Conservation (phyloP, 2,888 invertebrate species). For the Smittia aterrima region DNA sequence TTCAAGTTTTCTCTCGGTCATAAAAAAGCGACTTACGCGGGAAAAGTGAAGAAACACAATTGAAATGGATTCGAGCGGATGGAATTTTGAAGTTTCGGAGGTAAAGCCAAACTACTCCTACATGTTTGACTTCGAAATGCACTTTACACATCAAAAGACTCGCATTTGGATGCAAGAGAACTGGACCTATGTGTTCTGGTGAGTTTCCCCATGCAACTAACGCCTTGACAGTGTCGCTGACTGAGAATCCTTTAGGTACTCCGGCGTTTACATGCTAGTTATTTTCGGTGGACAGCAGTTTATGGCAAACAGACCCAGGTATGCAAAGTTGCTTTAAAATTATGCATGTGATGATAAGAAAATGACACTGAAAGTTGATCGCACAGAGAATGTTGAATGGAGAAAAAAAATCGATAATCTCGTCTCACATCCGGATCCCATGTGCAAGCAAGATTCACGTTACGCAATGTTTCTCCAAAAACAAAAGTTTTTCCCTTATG, state of each 20-base stretch:
- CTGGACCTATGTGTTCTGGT: constrained; percentile 90
- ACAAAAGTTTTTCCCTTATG: background rate
- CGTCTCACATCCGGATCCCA: constrained; percentile 25
- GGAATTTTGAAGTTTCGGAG: constrained; percentile 47
- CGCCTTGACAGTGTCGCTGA: too few species aligned
- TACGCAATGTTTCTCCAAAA: constrained; percentile 5
- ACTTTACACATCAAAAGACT: constrained; percentile 85
- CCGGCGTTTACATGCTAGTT: constrained; percentile 87
- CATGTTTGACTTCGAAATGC: constrained; percentile 92
- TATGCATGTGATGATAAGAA: background rate
- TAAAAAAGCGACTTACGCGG: background rate
- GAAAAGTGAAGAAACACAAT: background rate
- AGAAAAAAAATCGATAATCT: constrained; percentile 35
- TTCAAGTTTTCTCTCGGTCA: background rate
- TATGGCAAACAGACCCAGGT: constrained; percentile 87
- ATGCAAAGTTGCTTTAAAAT: constrained; percentile 47
- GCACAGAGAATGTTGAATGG: background rate
- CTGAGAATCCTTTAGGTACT: constrained; percentile 52
- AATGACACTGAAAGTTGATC: background rate
- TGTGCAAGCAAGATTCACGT: background rate
- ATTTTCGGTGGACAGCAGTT: constrained; percentile 92
- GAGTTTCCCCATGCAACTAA: background rate
- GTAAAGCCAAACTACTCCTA: constrained; percentile 88
- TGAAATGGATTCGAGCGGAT: constrained; percentile 27
- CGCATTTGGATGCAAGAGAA: constrained; percentile 94